Conservation (phyloP, 2,113 vertebrate genomes). For the Diadophis punctatus region DNA sequence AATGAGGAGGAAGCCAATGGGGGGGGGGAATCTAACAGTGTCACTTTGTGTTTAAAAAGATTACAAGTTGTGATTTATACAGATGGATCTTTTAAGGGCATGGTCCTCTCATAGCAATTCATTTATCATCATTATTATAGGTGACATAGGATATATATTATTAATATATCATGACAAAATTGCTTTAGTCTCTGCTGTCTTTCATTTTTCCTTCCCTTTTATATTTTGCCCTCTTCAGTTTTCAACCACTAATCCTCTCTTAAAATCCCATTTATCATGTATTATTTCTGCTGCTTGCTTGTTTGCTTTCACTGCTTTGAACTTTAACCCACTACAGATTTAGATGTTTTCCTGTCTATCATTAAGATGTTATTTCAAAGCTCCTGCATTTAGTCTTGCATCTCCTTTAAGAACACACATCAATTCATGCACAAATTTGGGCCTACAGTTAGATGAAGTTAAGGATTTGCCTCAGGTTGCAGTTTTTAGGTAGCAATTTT, state of each 20-base stretch:
- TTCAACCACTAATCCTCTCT: constrained; percentile 3
- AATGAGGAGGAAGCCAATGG: not conserved
- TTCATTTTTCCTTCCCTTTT: constrained; percentile 2
- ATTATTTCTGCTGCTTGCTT: not conserved
- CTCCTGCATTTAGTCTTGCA: not conserved
- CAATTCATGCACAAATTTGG: not conserved
- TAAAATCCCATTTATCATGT: not conserved
- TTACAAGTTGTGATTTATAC: not conserved
- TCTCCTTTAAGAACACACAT: not conserved
- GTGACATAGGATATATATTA: not conserved
- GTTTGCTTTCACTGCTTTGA: not conserved
- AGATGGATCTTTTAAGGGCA: not conserved
- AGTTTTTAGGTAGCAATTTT: not conserved
- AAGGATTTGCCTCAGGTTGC: not conserved
- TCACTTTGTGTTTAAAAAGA: not conserved
- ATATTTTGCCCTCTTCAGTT: not conserved
- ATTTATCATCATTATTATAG: constrained; percentile 21
- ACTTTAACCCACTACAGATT: not conserved
- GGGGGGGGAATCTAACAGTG: not conserved
- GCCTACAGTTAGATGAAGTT: not conserved
- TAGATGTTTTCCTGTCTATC: not conserved
- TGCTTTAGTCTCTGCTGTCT: not conserved
- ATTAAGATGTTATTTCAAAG: not conserved
- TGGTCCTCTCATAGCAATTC: not conserved
- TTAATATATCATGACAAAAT: constrained; percentile 2